phyloP scores from a whole-genome alignment of 2,888 invertebrate species.

The Gari tellinella region DNA sequence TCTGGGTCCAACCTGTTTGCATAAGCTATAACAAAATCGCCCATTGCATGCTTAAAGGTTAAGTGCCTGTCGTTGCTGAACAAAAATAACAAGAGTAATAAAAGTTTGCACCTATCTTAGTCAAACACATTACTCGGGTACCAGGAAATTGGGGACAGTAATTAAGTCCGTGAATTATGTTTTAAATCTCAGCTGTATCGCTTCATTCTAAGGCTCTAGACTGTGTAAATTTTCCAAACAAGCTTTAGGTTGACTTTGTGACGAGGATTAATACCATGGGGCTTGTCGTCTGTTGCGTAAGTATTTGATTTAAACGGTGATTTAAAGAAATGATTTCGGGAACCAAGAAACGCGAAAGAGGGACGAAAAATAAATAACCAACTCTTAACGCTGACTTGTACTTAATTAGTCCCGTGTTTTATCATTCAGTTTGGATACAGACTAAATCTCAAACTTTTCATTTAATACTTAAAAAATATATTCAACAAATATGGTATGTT shows the following conservation, averaged over 20 bases:
- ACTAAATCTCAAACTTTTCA: too few relatives aligned
- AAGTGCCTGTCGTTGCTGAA: too few relatives aligned
- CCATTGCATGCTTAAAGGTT: too few relatives aligned
- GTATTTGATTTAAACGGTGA: conserved; percentile 46
- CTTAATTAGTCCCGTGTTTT: conserved; percentile 34
- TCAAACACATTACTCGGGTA: too few relatives aligned
- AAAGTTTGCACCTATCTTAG: too few relatives aligned
- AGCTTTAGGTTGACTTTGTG: conserved; percentile 58
- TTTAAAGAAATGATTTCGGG: conserved; percentile 35
- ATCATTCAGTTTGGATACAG: conserved; percentile 11
- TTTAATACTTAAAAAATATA: too few relatives aligned
- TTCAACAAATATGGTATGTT: too few relatives aligned
- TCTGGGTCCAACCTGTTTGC: too few relatives aligned
- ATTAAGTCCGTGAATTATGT: conserved; percentile 52
- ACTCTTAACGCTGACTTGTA: conserved; percentile 18
- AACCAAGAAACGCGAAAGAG: conserved; percentile 34
- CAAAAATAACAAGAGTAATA: too few relatives aligned
- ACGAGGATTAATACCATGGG: conserved; percentile 43
- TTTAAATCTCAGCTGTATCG: conserved; percentile 48
- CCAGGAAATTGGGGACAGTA: conserved; percentile 17
- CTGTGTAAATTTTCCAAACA: conserved; percentile 43
- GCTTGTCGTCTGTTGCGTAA: conserved; percentile 45
- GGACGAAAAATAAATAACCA: conserved; percentile 33
- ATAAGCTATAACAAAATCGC: too few relatives aligned
- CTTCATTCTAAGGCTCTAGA: not conserved